Base-by-base conservation (phyloP, 2,113 vertebrate genomes). In the Rutilus rutilus region DNA sequence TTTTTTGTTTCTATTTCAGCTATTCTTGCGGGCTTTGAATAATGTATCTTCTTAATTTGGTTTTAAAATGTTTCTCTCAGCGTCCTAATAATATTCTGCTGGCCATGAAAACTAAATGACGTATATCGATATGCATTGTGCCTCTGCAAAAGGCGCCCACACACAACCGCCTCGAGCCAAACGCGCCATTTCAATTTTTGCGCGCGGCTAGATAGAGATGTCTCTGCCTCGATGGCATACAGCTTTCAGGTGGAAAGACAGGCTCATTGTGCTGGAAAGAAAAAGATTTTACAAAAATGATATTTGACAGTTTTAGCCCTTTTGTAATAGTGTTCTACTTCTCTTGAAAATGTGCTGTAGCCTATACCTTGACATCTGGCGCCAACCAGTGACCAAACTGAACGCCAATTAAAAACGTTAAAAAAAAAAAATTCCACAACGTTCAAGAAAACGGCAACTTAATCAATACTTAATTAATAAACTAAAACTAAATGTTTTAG, bases 121-220 rank as follows among this genome's bases (percentile, higher is more conserved):
- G 96, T 96, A 95, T 95, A 94, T 93, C 94, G 96, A 95, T 96
- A 95, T 94, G 96, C 94, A 95, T 95, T 93, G 94, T 92, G 95
- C 95, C 94, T 92, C 94, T 93, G 95, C 95, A 92, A 92, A 95
- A 94, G 94, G 94, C 95, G 95, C 96, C 96, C 94, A 93, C 94
- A 93, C 95, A 93, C 95, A 93, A 93, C 89, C 92, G 96, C 96
- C 95, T 90, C 92, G 88, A 96, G 97, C 96, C 91, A 95, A 95
- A 94, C 94, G 96, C 96, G 96, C 97, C 97, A 97, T 97, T 97
- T 97, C 97, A 96, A 96, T 95, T 95, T 94, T 79, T 94, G 94
- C 93, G 92, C 94, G 89, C 92, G 93, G 95, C 91, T 96, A 94
- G 95, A 94, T 94, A 95, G 95, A 95, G 94, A 92, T 93, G 92